A percentile compares a stretch with the other conserved stretches of the same genome.
These are phyloP conservation scores for Drosophila cognata DNA, from an alignment of 2,888 invertebrate genomes.

Conservation along the genomic window DNA sequence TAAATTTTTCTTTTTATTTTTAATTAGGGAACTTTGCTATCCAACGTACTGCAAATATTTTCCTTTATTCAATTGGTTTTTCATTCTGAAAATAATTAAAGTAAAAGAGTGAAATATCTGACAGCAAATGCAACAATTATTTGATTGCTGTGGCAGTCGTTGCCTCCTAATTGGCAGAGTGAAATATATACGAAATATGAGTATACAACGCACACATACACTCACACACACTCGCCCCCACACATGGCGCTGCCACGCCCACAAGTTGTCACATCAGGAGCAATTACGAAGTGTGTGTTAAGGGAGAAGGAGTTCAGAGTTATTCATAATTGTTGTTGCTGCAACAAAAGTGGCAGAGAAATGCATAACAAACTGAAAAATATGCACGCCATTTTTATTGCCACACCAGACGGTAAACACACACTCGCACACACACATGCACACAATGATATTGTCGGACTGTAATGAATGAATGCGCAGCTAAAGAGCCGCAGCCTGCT, in stretches of 20 bases:
- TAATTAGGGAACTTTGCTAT: neutral
- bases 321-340: constrained; percentile 80
- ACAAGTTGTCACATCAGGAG: constrained; percentile 51
- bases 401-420: constrained; percentile 62
- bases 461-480: constrained; percentile 76
- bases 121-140: constrained; percentile 75
- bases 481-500: constrained; percentile 76
- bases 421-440: constrained; percentile 11
- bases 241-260: constrained; percentile 40
- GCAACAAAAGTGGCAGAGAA: constrained; percentile 71
- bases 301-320: constrained; percentile 42
- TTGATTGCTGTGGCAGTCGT: constrained; percentile 75
- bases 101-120: constrained; percentile 60
- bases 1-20: neutral
- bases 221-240: constrained; percentile 8
- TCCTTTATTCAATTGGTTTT: neutral
- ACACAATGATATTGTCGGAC: constrained; percentile 37
- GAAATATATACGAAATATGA: constrained; percentile 62
- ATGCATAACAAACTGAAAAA: constrained; percentile 80
- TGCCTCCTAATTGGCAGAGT: constrained; percentile 68
- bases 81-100: constrained; percentile 59
- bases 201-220: constrained; percentile 17
- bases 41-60: neutral
- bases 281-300: constrained; percentile 54
- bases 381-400: constrained; percentile 78